A percentile compares a stretch with the other conserved stretches of the same genome.
These are phyloP conservation scores for Eunapius fragilis DNA, from an alignment of 37 sponge, comb jelly and placozoan species.

Conservation along the genomic window DNA sequence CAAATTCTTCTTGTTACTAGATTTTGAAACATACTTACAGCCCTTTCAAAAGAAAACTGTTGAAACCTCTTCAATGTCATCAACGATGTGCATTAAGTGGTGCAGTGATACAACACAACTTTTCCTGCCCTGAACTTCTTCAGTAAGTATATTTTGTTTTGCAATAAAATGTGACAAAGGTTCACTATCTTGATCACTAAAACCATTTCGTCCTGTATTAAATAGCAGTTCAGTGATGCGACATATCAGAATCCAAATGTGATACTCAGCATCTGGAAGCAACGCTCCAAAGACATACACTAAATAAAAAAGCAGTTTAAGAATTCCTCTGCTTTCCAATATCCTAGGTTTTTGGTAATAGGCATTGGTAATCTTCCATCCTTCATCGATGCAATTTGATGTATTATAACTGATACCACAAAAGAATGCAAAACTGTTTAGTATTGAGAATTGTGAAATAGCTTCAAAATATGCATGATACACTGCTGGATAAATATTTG, in stretches of 20 bases:
- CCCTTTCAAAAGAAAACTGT: conserved; percentile 18
- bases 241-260: conserved; percentile 10
- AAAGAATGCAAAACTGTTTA: too few species aligned
- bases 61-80: conserved; percentile 20
- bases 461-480: too few species aligned
- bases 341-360: conserved; percentile 10
- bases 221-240: conserved; percentile 14
- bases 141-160: conserved; percentile 9
- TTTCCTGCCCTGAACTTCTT: conserved; percentile 4
- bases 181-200: background rate
- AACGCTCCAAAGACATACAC: conserved; percentile 8
- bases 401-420: too few species aligned
- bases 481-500: too few species aligned
- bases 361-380: conserved; percentile 26
- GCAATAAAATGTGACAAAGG: conserved; percentile 1
- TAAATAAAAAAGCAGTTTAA: background rate
- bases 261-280: conserved; percentile 16
- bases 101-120: conserved; percentile 22
- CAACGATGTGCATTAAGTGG: conserved; percentile 12
- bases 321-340: conserved; percentile 28
- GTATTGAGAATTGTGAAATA: too few species aligned
- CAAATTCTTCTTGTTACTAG: conserved; percentile 19
- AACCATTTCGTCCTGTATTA: conserved; percentile 12
- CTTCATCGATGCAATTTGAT: conserved; percentile 14
- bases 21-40: conserved; percentile 8